Evolutionary conservation across 2,113 vertebrate genomes (phyloP).

Genomic region (Willisornis vidua): DNA sequence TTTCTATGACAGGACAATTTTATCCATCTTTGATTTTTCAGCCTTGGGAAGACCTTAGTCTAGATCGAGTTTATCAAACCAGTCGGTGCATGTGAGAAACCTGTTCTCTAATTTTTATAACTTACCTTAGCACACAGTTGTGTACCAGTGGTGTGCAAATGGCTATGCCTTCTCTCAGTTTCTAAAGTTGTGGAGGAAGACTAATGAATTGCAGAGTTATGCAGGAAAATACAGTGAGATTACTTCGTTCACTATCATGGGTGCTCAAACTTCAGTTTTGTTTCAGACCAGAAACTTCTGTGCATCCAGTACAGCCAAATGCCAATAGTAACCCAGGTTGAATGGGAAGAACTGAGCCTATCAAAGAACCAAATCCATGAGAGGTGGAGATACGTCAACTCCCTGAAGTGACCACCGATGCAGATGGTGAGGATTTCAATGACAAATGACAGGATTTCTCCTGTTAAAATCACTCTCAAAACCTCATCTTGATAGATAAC

Average conservation of each 20-base stretch:
- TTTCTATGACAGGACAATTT: background rate
- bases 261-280: background rate
- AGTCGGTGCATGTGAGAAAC: background rate
- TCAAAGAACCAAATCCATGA: background rate
- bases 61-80: background rate
- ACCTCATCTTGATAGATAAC: background rate
- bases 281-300: background rate
- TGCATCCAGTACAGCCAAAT: background rate
- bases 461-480: background rate
- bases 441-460: background rate
- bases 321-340: background rate
- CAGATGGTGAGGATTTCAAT: background rate
- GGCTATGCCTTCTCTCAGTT: background rate
- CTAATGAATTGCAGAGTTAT: background rate
- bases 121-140: background rate
- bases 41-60: background rate
- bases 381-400: background rate
- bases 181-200: background rate
- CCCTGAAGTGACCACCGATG: fast-evolving
- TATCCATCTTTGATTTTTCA: background rate
- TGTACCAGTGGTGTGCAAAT: background rate
- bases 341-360: background rate
- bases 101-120: background rate
- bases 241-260: background rate
- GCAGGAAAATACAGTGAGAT: background rate